Conservation (phyloP, 2,113 vertebrate species). For the Sialia sialis region DNA sequence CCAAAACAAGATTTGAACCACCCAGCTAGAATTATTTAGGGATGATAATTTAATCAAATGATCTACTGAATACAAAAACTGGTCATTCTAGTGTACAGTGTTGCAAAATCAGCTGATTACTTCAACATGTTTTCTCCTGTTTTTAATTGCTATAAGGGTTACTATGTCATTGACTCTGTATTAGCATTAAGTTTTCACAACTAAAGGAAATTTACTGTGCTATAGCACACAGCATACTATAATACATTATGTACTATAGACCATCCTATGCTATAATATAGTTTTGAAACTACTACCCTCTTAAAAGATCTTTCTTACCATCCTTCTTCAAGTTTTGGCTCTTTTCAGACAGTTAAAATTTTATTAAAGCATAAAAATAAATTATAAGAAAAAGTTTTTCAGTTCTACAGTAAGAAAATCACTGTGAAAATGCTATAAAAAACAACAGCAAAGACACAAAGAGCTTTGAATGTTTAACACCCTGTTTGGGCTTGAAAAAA, state of each 20-base stretch:
- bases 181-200: not conserved
- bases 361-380: not conserved
- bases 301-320: not conserved
- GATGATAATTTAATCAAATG: not conserved
- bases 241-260: not conserved
- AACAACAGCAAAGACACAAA: not conserved
- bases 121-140: not conserved
- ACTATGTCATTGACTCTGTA: not conserved
- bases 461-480: not conserved
- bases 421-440: not conserved
- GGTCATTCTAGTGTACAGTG: not conserved
- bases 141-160: not conserved
- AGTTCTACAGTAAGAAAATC: not conserved
- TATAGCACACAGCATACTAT: not conserved
- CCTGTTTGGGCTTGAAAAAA: not conserved
- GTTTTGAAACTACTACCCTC: not conserved
- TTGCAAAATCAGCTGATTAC: not conserved
- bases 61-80: not conserved
- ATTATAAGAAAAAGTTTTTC: not conserved
- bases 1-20: not conserved
- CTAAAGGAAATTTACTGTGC: not conserved
- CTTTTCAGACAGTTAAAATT: not conserved
- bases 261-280: not conserved
- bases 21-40: not conserved
- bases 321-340: not conserved